Evolutionary conservation across 1,140 invertebrate genomes (phyloP), one percentile per base, ranked within the genome.

Genomic region (Latrodectus geometricus): DNA sequence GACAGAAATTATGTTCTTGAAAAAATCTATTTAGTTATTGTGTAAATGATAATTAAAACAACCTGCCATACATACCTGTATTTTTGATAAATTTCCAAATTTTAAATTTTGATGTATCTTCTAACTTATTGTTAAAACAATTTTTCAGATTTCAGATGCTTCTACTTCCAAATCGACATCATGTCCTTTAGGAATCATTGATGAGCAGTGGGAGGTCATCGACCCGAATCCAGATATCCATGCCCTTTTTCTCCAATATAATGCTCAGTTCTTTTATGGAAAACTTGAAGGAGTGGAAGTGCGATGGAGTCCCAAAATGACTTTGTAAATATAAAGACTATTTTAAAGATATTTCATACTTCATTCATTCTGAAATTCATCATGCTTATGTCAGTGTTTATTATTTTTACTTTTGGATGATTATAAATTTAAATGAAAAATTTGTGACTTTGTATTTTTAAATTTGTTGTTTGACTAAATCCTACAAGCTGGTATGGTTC

Each of bases 271-370:
- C 90, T 99, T 99, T 90, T 95, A 94, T 93, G 93, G 94, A 54
- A 93, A 92, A 84, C 92, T 99, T 52, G 14, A 76, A 35, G 50
- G 92, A 0, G 92, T 94, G 76, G 96, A 97, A 35, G 94, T 95
- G 89, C 95, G 95, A 90, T 99, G 98, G 98, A 99, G 97, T 90
- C 95, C 95, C 88, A 92, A 95, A 89, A 99, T 99, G 98, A 99
- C 96, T 83, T 92, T 94, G 91, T 88, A 83, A 88, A 48, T 74
- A 48, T 35, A 35, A 35, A 35, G 8, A 56, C 1, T 15, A 65
- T 65, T 65, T 65, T n/a, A 15, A 7, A 65, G 61, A 35, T 35
- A 3, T 35, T 35, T 35, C 35, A 35, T 35, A 35, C 35, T 35
- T 35, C 35, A 35, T 65, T 65, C 1, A 14, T 65, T 14, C 61